A percentile compares a stretch with the other conserved stretches of the same genome.
Evolutionary conservation across 1,140 invertebrate genomes (phyloP).

Genomic region (Solenopsis invicta): DNA sequence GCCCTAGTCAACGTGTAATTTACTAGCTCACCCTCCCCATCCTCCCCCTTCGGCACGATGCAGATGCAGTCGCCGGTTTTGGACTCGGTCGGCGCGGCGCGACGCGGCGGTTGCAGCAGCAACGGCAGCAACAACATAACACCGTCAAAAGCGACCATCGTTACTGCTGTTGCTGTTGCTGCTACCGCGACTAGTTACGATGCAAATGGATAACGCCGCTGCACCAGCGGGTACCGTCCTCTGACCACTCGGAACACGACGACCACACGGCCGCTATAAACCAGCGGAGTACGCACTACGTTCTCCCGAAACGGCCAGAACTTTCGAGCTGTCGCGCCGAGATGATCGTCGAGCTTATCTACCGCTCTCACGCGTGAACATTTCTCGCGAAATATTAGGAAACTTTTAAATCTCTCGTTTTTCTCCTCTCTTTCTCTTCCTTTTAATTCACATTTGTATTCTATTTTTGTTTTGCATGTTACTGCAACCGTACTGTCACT

Average conservation of each 20-base stretch:
- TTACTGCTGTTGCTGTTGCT: slow-evolving; percentile 31
- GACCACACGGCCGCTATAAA: slow-evolving; percentile 71
- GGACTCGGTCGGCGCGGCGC: slow-evolving; percentile 55
- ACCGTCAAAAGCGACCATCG: slow-evolving; percentile 50
- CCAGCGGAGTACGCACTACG: slow-evolving; percentile 61
- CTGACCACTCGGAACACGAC: slow-evolving; percentile 59
- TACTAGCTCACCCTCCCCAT: slow-evolving; percentile 69
- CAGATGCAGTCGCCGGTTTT: slow-evolving; percentile 71
- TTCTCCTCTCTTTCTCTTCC: too few species aligned
- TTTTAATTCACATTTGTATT: not conserved
- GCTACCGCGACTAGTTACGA: slow-evolving; percentile 67
- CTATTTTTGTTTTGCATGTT: not conserved
- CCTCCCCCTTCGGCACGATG: slow-evolving; percentile 62
- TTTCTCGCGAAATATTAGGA: slow-evolving; percentile 52
- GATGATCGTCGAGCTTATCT: slow-evolving; percentile 48
- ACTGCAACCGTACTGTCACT: not conserved
- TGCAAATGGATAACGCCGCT: slow-evolving; percentile 66
- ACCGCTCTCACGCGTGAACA: slow-evolving; percentile 13
- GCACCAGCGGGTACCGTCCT: slow-evolving; percentile 3
- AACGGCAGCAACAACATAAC: slow-evolving; percentile 46
- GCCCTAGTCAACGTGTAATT: slow-evolving; percentile 82
- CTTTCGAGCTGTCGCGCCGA: slow-evolving; percentile 44
- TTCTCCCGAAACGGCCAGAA: slow-evolving; percentile 50
- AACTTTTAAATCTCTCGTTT: slow-evolving; percentile 7
- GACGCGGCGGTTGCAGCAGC: slow-evolving; percentile 55